phyloP scores from a whole-genome alignment of 1,140 invertebrate genomes.

The Mercenaria mercenaria region DNA sequence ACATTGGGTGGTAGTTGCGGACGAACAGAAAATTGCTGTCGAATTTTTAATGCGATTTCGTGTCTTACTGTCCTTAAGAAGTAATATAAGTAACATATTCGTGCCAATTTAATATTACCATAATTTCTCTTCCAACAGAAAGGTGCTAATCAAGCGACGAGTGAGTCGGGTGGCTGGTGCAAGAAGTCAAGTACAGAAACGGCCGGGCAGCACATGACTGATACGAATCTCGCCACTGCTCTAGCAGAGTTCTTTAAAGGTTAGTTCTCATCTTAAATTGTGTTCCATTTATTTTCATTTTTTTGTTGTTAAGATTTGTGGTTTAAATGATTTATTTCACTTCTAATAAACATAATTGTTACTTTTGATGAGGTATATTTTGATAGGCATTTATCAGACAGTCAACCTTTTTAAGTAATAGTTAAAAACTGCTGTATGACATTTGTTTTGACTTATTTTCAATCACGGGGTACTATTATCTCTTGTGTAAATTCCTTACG shows the following conservation, averaged over 20 bases:
- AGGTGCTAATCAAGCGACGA: conserved; percentile 2
- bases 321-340: not conserved
- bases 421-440: not conserved
- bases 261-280: not conserved
- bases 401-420: no score
- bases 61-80: no score
- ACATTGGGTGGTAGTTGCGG: no score
- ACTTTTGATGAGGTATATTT: not conserved
- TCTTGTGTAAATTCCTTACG: no score
- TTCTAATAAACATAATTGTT: no score
- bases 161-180: conserved; percentile 50
- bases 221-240: not conserved
- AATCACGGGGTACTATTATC: no score
- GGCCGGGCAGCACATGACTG: conserved; percentile 35
- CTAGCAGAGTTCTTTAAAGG: conserved; percentile 53
- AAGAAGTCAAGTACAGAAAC: conserved; percentile 23
- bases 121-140: not conserved
- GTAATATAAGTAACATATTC: no score
- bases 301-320: not conserved
- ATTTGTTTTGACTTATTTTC: no score
- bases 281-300: not conserved
- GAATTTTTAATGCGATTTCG: no score
- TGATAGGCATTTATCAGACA: not conserved
- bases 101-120: no score
- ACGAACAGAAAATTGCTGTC: no score